Conservation (phyloP, 2,888 invertebrate genomes). For the Cremastinae sp. region DNA sequence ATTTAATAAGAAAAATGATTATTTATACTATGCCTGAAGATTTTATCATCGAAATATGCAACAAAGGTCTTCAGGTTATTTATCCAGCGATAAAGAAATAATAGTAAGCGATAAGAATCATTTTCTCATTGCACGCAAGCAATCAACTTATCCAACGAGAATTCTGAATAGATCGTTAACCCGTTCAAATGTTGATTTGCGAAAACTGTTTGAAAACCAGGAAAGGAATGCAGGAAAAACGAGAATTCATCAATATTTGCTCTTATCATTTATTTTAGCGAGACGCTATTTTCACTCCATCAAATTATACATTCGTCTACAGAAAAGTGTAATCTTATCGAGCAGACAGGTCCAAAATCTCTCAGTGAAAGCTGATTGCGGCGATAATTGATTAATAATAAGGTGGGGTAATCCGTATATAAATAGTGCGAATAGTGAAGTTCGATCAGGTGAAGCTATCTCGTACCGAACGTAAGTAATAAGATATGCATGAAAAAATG, state of each 20-base stretch:
- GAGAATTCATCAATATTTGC: not conserved
- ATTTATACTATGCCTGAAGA: too few relatives aligned
- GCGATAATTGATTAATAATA: not conserved
- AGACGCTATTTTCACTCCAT: not conserved
- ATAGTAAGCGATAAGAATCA: too few relatives aligned
- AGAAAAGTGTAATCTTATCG: constrained; percentile 50
- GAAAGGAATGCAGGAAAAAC: not conserved
- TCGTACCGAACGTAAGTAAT: too few relatives aligned
- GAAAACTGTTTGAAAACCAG: constrained; percentile 7
- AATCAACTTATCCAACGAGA: too few relatives aligned
- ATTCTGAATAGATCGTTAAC: too few relatives aligned
- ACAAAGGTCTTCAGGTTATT: not conserved
- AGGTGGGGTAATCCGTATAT: constrained; percentile 49
- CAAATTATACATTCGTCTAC: not conserved
- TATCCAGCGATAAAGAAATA: not conserved
- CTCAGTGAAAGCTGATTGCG: constrained; percentile 13
- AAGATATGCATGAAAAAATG: too few relatives aligned
- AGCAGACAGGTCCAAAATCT: constrained; percentile 14
- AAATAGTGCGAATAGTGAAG: constrained; percentile 17
- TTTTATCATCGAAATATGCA: too few relatives aligned
- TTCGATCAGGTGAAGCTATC: too few relatives aligned
- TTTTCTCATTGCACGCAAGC: too few relatives aligned
- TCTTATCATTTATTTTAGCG: not conserved
- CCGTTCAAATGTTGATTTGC: too few relatives aligned
- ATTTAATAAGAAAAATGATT: too few relatives aligned